Conservation (phyloP, 1,140 invertebrate genomes). For the Macrocentrus cingulum region DNA sequence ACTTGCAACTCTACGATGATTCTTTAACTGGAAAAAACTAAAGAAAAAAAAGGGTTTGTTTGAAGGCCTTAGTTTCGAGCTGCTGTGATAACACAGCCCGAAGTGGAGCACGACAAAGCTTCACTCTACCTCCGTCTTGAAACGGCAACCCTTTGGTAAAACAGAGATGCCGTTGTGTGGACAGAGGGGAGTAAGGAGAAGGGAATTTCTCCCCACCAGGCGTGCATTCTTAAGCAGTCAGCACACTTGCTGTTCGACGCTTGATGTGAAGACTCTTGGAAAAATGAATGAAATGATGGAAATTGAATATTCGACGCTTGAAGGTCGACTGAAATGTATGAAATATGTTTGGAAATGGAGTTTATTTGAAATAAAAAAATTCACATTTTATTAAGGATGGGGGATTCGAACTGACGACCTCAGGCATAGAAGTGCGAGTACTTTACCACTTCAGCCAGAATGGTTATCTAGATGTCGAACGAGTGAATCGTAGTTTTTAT, state of each 20-base stretch:
- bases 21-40: neutral
- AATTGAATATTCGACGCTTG: too few species aligned
- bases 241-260: too few species aligned
- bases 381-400: too few species aligned
- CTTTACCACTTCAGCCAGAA: conserved; percentile 1
- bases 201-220: too few species aligned
- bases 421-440: neutral
- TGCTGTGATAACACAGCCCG: conserved; percentile 30
- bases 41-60: conserved; percentile 25
- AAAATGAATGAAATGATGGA: conserved; percentile 7
- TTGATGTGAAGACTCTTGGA: neutral
- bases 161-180: conserved; percentile 17
- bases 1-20: too few species aligned
- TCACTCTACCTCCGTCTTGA: conserved; percentile 28
- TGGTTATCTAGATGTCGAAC: too few species aligned
- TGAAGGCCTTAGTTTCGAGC: conserved; percentile 32
- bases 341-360: too few species aligned
- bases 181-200: conserved; percentile 5
- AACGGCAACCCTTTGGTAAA: conserved; percentile 16
- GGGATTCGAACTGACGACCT: neutral
- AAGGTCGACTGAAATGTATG: too few species aligned
- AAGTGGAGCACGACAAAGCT: conserved; percentile 32
- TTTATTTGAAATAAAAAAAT: too few species aligned
- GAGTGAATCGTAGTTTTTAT: too few species aligned
- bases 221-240: too few species aligned